Conservation (phyloP, 2,797 vertebrate species). For the Sebastes steindachneri region DNA sequence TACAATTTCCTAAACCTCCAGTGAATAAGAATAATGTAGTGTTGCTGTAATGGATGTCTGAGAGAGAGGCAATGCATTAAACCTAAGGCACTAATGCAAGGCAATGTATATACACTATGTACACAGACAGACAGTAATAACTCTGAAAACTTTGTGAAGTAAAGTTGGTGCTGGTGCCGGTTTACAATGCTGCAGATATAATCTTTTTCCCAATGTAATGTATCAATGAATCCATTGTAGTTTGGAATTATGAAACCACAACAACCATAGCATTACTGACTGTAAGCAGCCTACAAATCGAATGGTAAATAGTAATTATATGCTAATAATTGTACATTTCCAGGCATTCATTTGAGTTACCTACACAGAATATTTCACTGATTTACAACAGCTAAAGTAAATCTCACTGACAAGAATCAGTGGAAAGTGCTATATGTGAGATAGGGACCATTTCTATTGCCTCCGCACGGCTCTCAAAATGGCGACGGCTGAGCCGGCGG, state of each 20-base stretch:
- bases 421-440: no score
- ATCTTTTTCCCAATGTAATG: not conserved
- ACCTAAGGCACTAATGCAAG: conserved; percentile 35
- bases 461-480: no score
- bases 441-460: no score
- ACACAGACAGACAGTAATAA: conserved; percentile 16
- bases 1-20: conserved; percentile 49
- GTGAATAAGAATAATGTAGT: conserved; percentile 59
- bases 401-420: not conserved
- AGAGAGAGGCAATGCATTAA: conserved; percentile 37
- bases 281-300: not conserved
- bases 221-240: not conserved
- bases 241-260: conserved; percentile 2
- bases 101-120: conserved; percentile 18
- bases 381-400: not conserved
- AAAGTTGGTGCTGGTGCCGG: conserved; percentile 2
- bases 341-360: not conserved
- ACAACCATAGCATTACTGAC: not conserved
- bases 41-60: conserved; percentile 51
- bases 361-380: not conserved
- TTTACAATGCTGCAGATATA: conserved; percentile 3
- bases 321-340: not conserved
- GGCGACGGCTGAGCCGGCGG: no score
- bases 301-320: not conserved
- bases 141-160: conserved; percentile 16